Evolutionary conservation across 2,888 invertebrate species (phyloP), one percentile per base, ranked within the genome.

Genomic region (Byasa hedistus): DNA sequence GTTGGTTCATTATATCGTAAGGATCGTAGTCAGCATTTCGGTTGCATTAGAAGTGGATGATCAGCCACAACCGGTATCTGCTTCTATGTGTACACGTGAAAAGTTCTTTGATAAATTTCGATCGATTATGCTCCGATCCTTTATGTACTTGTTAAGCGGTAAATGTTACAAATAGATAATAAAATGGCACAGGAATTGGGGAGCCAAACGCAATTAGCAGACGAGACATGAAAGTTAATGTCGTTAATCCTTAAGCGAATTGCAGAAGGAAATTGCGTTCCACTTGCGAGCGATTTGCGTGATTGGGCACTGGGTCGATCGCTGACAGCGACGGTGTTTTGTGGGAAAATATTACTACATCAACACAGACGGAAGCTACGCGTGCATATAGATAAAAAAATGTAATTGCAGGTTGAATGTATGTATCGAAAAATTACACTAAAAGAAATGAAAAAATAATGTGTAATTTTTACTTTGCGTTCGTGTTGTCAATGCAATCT

Each of bases 201-300:
- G 86, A 77, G 78, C 78, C 81, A 75, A 84, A 87, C 77, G 76
- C 82, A 85, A 88, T 89, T 88, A 89, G 83, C 75, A 76, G 84
- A 85, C 87, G 88, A 82, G 86, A 84, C 85, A 82, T 83, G 89
- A 83, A 86, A 87, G 85, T 86, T 86, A 89, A 88, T 86, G 80
- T 72, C 68, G 83, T 87, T 89, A 89, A 87, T 87, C 78, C 83
- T 76, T 85, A 86, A 85, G 76, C 83, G 85, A 84, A 86, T 89
- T 85, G 82, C 79, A 58, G 64, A 71, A 84, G 89, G 89, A 88
- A 89, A 89, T 88, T 89, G 87, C 85, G 84, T 76, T 79, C 86
- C 79, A 87, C 81, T 87, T 82, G 80, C 72, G 74, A 77, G 73
- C 74, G 79, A 84, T 79, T 83, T 79, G 81, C 79, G 77, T 85